Percentiles rank a stretch among this genome's conserved stretches.
These are phyloP conservation scores for Scyliorhinus canicula DNA, from an alignment of 2,797 vertebrate genomes.

Conservation along the genomic window DNA sequence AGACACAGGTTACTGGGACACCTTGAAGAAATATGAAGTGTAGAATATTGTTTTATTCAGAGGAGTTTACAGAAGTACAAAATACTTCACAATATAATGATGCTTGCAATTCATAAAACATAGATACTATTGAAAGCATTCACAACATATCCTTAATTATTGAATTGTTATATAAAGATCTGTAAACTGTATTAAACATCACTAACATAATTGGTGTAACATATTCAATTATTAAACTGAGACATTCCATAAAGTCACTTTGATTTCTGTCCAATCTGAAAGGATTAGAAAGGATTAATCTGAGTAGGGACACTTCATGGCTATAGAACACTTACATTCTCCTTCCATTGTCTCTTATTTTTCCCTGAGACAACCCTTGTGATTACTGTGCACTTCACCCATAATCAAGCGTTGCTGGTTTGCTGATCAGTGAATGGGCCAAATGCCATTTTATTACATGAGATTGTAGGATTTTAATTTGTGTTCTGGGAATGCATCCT, in stretches of 20 bases:
- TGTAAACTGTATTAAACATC: not conserved
- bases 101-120: not conserved
- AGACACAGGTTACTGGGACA: not conserved
- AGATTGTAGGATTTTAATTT: not conserved
- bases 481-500: not conserved
- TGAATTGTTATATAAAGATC: not conserved
- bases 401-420: not conserved
- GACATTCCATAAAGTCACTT: not conserved
- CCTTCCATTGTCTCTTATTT: not conserved
- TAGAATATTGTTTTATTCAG: not conserved
- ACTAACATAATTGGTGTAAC: not conserved
- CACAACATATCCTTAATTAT: not conserved
- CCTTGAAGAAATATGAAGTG: not conserved
- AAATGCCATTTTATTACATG: not conserved
- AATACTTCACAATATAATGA: not conserved
- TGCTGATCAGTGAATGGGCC: not conserved
- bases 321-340: not conserved
- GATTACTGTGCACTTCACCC: not conserved
- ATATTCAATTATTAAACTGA: not conserved
- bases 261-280: not conserved
- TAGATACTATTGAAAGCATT: not conserved
- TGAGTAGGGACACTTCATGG: not conserved
- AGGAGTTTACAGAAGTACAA: not conserved
- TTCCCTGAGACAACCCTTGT: not conserved
- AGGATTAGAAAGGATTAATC: not conserved